Evolutionary conservation across 2,888 invertebrate species (phyloP).

Genomic region (Mycalesis mineus): DNA sequence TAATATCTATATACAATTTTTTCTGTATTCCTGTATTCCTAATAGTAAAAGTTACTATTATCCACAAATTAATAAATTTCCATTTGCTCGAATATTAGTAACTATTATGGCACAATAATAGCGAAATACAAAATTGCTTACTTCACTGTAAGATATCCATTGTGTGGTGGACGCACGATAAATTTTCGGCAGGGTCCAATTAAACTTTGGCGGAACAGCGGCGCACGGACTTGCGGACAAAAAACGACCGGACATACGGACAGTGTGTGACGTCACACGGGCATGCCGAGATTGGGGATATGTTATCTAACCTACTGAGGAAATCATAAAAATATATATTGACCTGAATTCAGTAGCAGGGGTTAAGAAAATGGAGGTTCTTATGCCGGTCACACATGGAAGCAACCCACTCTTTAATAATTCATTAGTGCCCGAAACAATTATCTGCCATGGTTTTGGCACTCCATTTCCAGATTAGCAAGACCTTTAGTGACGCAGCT

Average conservation of each 20-base stretch:
- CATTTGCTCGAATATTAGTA: no score
- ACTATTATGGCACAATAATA: no score
- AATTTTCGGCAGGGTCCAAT: slow-evolving; percentile 16
- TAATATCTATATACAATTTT: no score
- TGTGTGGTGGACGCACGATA: background rate
- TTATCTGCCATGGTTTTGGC: no score
- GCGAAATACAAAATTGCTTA: background rate
- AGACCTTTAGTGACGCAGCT: no score
- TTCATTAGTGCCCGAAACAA: no score
- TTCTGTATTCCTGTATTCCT: no score
- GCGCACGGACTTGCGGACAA: background rate
- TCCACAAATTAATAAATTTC: no score
- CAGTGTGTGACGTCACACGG: background rate
- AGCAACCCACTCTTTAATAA: no score
- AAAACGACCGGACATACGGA: slow-evolving; percentile 1
- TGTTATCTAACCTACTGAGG: background rate
- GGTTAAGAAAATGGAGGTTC: background rate
- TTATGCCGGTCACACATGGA: no score
- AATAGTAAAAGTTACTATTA: no score
- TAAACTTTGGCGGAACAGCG: slow-evolving; percentile 13
- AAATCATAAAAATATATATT: background rate
- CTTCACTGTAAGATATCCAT: background rate
- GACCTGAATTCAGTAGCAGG: background rate
- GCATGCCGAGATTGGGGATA: background rate
- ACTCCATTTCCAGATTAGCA: no score